A percentile compares a stretch with the other conserved stretches of the same genome.
phyloP scores from a whole-genome alignment of 2,797 vertebrate species.

The Pseudochirops cupreus region DNA sequence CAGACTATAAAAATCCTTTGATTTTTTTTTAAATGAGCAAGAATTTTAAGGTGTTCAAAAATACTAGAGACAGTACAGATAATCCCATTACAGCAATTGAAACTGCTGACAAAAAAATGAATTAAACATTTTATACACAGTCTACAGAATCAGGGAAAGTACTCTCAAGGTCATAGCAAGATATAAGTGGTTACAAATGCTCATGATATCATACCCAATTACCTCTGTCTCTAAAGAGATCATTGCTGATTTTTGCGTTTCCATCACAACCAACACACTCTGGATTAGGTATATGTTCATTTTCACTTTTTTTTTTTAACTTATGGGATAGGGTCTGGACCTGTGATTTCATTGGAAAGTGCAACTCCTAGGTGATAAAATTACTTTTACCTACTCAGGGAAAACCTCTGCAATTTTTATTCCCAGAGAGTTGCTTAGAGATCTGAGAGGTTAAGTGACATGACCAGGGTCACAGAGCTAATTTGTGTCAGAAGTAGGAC shows the following conservation, averaged over 20 bases:
- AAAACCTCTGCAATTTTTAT: neutral
- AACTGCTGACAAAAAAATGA: constrained; percentile 53
- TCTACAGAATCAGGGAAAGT: constrained; percentile 59
- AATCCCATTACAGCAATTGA: constrained; percentile 46
- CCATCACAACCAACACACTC: neutral
- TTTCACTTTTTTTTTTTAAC: constrained; percentile 24
- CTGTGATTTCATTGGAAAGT: neutral
- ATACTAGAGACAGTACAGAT: constrained; percentile 49
- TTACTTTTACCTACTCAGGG: neutral
- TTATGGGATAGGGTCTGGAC: neutral
- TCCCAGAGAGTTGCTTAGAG: neutral
- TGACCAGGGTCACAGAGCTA: neutral
- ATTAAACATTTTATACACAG: constrained; percentile 60
- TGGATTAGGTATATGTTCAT: constrained; percentile 10
- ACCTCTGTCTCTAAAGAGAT: constrained; percentile 1
- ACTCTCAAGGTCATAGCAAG: constrained; percentile 41
- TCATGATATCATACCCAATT: constrained; percentile 40
- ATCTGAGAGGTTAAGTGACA: neutral
- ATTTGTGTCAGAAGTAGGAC: neutral
- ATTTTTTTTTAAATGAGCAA: constrained; percentile 43
- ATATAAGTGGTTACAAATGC: constrained; percentile 22
- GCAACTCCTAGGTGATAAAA: neutral
- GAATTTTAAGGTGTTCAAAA: constrained; percentile 57
- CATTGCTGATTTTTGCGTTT: constrained; percentile 28
- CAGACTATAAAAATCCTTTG: constrained; percentile 53